Base-by-base conservation (phyloP, 1,140 invertebrate species). In the Stenopsyche tienmushanensis region DNA sequence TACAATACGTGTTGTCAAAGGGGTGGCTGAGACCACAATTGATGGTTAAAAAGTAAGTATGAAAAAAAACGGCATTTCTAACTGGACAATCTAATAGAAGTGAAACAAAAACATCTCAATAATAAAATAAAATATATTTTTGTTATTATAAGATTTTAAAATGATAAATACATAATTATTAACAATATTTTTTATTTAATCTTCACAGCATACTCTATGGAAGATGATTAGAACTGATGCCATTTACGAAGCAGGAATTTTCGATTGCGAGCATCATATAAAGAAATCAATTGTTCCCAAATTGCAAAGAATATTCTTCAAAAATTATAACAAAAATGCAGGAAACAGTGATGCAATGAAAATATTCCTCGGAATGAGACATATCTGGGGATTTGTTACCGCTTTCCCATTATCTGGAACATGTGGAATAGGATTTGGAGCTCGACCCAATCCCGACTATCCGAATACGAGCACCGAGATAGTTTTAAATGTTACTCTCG, bases 391-490 rank as follows among this genome's bases (percentile, higher is more conserved):
- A 15, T 63, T 57, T 17, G 13, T 26, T 23, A 42, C 53, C 23
- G 1, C 62, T 17, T 67, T 53, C 7, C 39, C 42, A n/a, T 23
- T 24, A 13, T 44, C 53, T 3, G 67, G 64, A 24, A 59, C 58
- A 45, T 70, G 67, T 29, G 67, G 67, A 41, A 41, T 66, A n/a
- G 64, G 64, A 5, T 7, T 65, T 7, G 15, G 8, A 24, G n/a
- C 57, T 53, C 23, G 18, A 24, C 58, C 63, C 1, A 58, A 50
- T 9, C 7, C 18, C 21, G 20, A 47, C 9, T 3, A 2, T 76
- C 75, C 18, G 72, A 78, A 62, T 78, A 75, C 64, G 77, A 79
- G 26, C 47, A 49, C 29, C 29, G 29, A n/a, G n/a, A n/a, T n/a
- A n/a, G n/a, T n/a, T n/a, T n/a, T n/a, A n/a, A n/a, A n/a, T n/a